These are phyloP conservation scores for Eucidaris tribuloides DNA, from an alignment of 35 echinoderm and acorn worm species.

Conservation along the genomic window DNA sequence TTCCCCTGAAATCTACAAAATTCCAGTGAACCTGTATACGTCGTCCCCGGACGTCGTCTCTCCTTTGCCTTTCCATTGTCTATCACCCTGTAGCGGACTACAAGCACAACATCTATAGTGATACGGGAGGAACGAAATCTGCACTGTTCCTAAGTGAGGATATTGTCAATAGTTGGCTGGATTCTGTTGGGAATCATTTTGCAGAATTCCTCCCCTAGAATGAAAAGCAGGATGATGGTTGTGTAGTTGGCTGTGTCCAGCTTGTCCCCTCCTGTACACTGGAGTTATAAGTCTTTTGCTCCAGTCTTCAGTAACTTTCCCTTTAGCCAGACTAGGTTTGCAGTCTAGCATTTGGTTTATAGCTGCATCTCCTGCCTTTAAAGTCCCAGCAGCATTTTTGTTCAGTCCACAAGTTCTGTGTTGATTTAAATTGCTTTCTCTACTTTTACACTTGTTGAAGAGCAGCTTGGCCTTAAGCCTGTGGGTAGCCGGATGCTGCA, in stretches of 20 bases:
- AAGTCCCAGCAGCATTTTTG: background rate
- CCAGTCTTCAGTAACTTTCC: conserved; percentile 19
- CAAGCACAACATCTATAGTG: background rate
- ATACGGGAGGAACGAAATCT: background rate
- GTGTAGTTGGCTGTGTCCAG: conserved; percentile 34
- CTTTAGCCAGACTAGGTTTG: background rate
- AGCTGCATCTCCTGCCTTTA: background rate
- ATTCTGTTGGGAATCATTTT: conserved; percentile 26
- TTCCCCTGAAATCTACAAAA: background rate
- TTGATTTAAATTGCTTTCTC: background rate
- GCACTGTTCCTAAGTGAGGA: background rate
- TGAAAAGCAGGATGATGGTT: background rate
- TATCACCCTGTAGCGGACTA: background rate
- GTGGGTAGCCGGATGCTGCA: too few species aligned
- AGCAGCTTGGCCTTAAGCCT: background rate
- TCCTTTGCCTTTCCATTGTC: background rate
- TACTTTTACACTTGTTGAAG: background rate
- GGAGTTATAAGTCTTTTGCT: conserved; percentile 29
- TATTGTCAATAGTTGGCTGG: background rate
- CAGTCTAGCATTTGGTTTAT: background rate
- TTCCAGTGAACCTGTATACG: background rate
- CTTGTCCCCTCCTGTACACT: conserved; percentile 38
- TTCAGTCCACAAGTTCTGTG: background rate
- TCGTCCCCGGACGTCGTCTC: too few species aligned
- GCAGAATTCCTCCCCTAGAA: conserved; percentile 5